These are phyloP conservation scores for Artibeus jamaicensis DNA, from an alignment of 2,797 vertebrate genomes.

Conservation along the genomic window DNA sequence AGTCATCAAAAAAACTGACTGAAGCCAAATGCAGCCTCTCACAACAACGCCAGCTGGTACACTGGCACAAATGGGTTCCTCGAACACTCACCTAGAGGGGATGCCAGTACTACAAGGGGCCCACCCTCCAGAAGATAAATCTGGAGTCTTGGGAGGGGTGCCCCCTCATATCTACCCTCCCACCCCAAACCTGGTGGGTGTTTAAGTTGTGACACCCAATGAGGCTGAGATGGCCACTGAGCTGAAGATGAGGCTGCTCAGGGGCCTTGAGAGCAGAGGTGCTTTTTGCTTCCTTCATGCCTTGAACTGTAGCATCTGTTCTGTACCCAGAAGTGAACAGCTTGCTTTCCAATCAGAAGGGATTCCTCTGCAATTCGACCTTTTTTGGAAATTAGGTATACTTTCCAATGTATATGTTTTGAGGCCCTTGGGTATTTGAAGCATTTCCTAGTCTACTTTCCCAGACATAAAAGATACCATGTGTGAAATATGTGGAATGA, in stretches of 20 bases:
- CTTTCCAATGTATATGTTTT: slow-evolving; percentile 57
- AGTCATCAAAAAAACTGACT: background rate
- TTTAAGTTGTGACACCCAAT: background rate
- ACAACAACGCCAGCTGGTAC: background rate
- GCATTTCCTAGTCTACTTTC: slow-evolving; percentile 67
- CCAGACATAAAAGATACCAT: slow-evolving; percentile 57
- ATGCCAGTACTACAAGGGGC: background rate
- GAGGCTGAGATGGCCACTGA: background rate
- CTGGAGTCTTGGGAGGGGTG: background rate
- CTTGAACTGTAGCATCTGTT: background rate
- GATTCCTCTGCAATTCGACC: slow-evolving; percentile 44
- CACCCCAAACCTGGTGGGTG: background rate
- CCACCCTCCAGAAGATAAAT: background rate
- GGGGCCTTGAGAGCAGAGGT: background rate
- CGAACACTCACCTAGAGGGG: background rate
- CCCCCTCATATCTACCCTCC: background rate
- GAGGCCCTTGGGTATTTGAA: slow-evolving; percentile 52
- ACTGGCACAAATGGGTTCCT: background rate
- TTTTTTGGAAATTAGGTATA: slow-evolving; percentile 67
- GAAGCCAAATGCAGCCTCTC: background rate
- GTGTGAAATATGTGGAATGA: slow-evolving; percentile 65
- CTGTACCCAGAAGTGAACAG: slow-evolving; percentile 34
- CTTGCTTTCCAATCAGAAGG: slow-evolving; percentile 62
- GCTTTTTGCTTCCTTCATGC: background rate
- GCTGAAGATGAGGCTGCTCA: background rate